These are phyloP conservation scores for Tetramorium bicarinatum DNA, from an alignment of 2,888 invertebrate genomes.

Conservation along the genomic window DNA sequence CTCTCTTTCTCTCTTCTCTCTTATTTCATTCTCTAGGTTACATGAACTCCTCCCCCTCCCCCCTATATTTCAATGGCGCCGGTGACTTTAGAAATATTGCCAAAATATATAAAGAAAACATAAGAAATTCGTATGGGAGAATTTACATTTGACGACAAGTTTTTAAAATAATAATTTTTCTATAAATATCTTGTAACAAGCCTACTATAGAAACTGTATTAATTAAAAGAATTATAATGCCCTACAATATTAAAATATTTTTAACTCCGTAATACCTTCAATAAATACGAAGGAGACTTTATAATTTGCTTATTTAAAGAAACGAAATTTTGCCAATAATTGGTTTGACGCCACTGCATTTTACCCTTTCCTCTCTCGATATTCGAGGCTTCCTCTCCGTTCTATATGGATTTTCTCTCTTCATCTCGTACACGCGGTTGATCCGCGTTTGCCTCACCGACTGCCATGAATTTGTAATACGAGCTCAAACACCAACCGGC, in stretches of 20 bases:
- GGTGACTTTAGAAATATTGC: constrained; percentile 27
- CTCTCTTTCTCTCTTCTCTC: constrained; percentile 20
- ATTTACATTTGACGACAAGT: neutral
- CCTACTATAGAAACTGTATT: neutral
- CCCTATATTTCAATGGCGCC: constrained; percentile 30
- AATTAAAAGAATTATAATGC: neutral
- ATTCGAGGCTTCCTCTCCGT: constrained; percentile 20
- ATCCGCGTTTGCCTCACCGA: constrained; percentile 43
- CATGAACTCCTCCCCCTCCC: constrained; percentile 26
- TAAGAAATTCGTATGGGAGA: neutral
- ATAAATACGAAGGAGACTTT: neutral
- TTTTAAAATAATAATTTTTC: neutral
- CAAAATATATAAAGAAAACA: neutral
- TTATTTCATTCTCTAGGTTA: constrained; percentile 59
- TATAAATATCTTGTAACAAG: neutral
- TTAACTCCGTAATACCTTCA: neutral
- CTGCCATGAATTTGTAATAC: constrained; percentile 53
- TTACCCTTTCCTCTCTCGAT: constrained; percentile 34
- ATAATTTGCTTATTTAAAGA: too few species aligned
- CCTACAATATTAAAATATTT: neutral
- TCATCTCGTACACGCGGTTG: constrained; percentile 16
- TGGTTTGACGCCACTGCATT: constrained; percentile 48
- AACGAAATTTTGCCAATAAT: constrained; percentile 13
- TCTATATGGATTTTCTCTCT: constrained; percentile 28
- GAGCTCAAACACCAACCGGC: constrained; percentile 54